phyloP scores from a whole-genome alignment of 2,113 vertebrate species.

The Festucalex cinctus region DNA sequence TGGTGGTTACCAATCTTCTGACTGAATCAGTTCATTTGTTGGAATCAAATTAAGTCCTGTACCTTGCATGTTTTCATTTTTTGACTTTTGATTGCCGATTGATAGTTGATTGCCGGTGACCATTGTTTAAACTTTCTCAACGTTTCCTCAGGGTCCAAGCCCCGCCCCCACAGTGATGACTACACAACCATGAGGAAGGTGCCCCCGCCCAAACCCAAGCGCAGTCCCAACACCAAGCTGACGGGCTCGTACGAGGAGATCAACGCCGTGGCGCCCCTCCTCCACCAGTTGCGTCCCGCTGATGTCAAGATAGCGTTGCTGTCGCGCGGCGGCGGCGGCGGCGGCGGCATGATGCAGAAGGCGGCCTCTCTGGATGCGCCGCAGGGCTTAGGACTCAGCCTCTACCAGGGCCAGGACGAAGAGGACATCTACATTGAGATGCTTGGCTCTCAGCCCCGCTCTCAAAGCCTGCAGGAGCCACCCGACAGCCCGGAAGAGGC shows the following conservation, averaged over 20 bases:
- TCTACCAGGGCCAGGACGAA: constrained; percentile 73
- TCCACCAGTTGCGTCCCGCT: constrained; percentile 71
- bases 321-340: constrained; percentile 62
- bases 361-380: constrained; percentile 71
- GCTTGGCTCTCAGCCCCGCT: constrained; percentile 78
- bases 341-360: constrained; percentile 66
- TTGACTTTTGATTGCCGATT: neutral
- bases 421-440: constrained; percentile 96
- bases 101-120: neutral
- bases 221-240: constrained; percentile 92
- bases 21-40: no score
- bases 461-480: constrained; percentile 65
- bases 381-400: constrained; percentile 61
- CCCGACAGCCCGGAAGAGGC: constrained; percentile 77
- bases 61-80: neutral
- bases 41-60: neutral
- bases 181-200: constrained; percentile 95
- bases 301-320: constrained; percentile 71
- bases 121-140: constrained; percentile 7
- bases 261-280: constrained; percentile 63
- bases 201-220: constrained; percentile 92
- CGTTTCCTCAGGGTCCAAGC: constrained; percentile 75
- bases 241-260: constrained; percentile 94
- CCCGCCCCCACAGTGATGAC: constrained; percentile 94
- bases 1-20: no score